Evolutionary conservation across 2,797 vertebrate genomes (phyloP), one percentile per base, ranked within the genome.

Genomic region (Urophycis tenuis): DNA sequence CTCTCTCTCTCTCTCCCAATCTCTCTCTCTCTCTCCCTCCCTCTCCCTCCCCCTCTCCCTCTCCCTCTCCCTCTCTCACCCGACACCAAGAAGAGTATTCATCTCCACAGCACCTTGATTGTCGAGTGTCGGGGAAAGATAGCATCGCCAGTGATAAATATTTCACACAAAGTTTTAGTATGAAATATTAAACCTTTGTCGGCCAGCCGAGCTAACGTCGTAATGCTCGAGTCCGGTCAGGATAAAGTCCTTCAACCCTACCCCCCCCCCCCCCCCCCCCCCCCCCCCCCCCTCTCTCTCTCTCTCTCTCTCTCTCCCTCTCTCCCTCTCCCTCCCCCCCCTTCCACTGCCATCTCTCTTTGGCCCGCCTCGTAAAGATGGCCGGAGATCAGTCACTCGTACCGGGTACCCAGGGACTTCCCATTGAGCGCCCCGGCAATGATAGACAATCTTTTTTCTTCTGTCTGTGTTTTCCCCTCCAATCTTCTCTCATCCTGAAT

Each of bases 121-220:
- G 88, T 87, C 79, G 79, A 87, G 86, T 49, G 75, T 81, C 82
- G 83, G 86, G 74, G 69, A 74, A 76, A 87, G 85, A 91, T 86
- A 87, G 86, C 86, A 87, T 84, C 87, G 89, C 84, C 80, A 77
- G 75, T 81, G 79, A 88, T 92, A 89, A 86, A 92, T 91, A 90
- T 92, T 92, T 92, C 74, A 92, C 88, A 81, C 78, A 71, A 81
- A 85, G 81, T 91, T 87, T 87, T 89, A 90, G n/a, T n/a, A n/a
- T n/a, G n/a, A n/a, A n/a, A n/a, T n/a, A n/a, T n/a, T n/a, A n/a
- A n/a, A 86, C 76, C 84, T 86, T 85, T 41, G 41, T 79, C 81
- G 79, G 78, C 79, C 83, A 85, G 85, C 76, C 88, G 87, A 90
- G 87, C 78, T 86, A 90, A 90, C 77, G 75, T 84, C 79, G n/a